phyloP scores from a whole-genome alignment of 2,113 vertebrate species.

The Toxostoma redivivum region DNA sequence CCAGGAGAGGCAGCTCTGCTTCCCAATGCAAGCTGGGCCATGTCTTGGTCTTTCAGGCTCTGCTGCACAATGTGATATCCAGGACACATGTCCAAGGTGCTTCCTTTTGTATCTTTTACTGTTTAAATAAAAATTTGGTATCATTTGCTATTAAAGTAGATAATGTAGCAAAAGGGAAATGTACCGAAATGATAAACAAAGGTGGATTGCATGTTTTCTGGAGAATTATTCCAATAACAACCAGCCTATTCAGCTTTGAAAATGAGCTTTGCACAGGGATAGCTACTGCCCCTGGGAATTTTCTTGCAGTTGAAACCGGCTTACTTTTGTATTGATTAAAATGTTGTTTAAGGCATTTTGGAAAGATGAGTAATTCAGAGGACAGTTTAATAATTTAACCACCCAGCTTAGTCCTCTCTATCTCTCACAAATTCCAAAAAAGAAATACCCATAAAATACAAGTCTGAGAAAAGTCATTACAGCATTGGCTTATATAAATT shows the following conservation, averaged over 20 bases:
- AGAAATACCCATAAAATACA: background rate
- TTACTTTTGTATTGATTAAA: background rate
- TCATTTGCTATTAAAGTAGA: background rate
- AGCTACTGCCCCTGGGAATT: background rate
- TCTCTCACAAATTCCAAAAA: background rate
- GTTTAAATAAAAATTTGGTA: background rate
- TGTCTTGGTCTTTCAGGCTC: background rate
- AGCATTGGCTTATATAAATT: conserved; percentile 12
- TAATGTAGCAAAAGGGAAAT: background rate
- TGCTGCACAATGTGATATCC: background rate
- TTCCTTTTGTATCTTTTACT: background rate
- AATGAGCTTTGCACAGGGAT: background rate
- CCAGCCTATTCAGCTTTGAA: background rate
- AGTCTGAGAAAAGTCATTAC: conserved; percentile 27
- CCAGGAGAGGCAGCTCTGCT: background rate
- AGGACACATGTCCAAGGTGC: background rate
- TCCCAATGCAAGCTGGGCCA: background rate
- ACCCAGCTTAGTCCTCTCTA: background rate
- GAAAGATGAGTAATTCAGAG: background rate
- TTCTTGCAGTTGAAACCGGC: background rate
- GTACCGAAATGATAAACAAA: background rate
- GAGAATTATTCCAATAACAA: background rate
- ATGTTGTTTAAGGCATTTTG: background rate
- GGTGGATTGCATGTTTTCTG: background rate
- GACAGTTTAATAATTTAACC: background rate